Evolutionary conservation across 64 coral and sea anemone species (phyloP).

Genomic region (Dendrophyllia cribrosa): DNA sequence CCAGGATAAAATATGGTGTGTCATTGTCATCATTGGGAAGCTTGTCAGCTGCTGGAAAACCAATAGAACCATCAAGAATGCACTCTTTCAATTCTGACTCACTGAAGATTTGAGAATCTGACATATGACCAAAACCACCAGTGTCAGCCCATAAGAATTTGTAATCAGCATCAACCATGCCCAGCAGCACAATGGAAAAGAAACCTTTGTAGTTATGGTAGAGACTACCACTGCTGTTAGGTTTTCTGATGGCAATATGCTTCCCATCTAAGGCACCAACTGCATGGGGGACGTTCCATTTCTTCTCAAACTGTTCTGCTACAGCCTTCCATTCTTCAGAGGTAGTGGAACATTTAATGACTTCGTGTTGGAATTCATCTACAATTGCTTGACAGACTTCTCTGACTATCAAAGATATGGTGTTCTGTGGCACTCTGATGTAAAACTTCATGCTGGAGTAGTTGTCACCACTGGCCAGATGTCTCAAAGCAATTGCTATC

Average conservation of each 20-base stretch:
- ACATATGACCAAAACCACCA: background rate
- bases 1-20: background rate
- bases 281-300: conserved; percentile 9
- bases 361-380: background rate
- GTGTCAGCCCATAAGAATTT: conserved; percentile 21
- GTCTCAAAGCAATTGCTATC: background rate
- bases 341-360: no score
- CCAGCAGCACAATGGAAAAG: conserved; percentile 35
- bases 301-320: background rate
- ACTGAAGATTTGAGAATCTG: conserved; percentile 12
- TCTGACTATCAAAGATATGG: background rate
- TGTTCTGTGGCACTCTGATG: conserved; percentile 21
- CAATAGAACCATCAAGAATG: background rate
- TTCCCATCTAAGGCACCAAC: conserved; percentile 24
- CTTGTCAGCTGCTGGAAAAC: background rate
- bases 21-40: background rate
- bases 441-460: conserved; percentile 4
- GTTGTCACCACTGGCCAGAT: conserved; percentile 31
- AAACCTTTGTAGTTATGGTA: conserved; percentile 29
- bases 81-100: background rate
- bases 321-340: background rate
- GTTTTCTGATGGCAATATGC: conserved; percentile 9
- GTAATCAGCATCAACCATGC: conserved; percentile 31
- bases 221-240: background rate
- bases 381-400: conserved; percentile 38